Base-by-base conservation (phyloP, 2,888 invertebrate species). In the Phengaris alcon region DNA sequence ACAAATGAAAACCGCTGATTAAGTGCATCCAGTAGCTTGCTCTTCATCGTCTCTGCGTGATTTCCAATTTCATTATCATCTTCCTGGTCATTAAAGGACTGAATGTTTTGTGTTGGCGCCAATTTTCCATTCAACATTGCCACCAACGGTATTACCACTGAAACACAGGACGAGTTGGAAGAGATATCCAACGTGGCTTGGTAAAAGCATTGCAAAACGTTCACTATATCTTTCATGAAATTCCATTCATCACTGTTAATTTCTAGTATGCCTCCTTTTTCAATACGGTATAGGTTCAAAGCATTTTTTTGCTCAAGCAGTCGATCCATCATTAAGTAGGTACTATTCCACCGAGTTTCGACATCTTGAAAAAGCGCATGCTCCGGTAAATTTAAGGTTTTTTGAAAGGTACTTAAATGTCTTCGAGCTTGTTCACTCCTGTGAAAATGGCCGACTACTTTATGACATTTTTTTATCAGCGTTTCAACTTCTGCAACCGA, bases 351-450 rank as follows among this genome's bases (percentile, higher is more conserved):
- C 64, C 74, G 35, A 48, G 68, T 74, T 22, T 52, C 51, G 22
- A 69, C 48, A 73, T 79, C 79, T 77, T 79, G 78, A 59, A 79
- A 75, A 72, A 79, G 76, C n/a, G 77, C 76, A 76, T 80, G 79
- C 69, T 77, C 76, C 73, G 79, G 79, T 76, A 80, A 77, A 51
- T 75, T 69, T 54, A 75, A 70, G 22, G 75, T 75, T 68, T 75
- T 46, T 75, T 70, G 75, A n/a, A n/a, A n/a, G n/a, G n/a, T n/a
- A n/a, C n/a, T n/a, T n/a, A n/a, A n/a, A n/a, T n/a, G n/a, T n/a
- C n/a, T n/a, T n/a, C n/a, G n/a, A n/a, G n/a, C n/a, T n/a, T n/a
- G n/a, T n/a, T n/a, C n/a, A n/a, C n/a, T n/a, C n/a, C n/a, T n/a
- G n/a, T n/a, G n/a, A n/a, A n/a, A n/a, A n/a, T n/a, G n/a, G n/a